Base-by-base conservation (phyloP, 30 jellyfish, hydroid and myxozoan species). In the Aurelia sp. region DNA sequence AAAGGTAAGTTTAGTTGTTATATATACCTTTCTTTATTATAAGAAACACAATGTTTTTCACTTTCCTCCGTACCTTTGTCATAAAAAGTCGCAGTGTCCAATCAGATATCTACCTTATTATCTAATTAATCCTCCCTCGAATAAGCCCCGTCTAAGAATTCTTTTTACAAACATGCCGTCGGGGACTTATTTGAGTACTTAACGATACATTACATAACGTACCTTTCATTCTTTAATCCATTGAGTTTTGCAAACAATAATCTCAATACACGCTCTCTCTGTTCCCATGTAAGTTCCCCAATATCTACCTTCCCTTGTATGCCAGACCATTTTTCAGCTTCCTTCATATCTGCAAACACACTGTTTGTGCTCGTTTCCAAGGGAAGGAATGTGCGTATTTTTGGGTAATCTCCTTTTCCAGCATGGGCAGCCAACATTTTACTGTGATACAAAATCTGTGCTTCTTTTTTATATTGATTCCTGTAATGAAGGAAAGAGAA, bases 351-450 rank as follows among this genome's bases (percentile, higher is more conserved):
- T 69, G 94, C 81, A 80, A 52, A 89, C 11, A 94, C 91, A 61
- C 91, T 76, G 76, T 94, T 94, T 31, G 99, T 94, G 53, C 99
- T 94, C 58, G 87, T 44, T 27, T 80, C 91, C 7, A 62, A 52
- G 13, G 89, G 85, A 16, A 82, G 72, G 62, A 94, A 94, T 13
- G 93, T 94, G 38, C 99, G 90, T 33, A 94, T 67, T 55, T 80
- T 84, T 62, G 99, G 99, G 67, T 82, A 94, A 38, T 89, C 99
- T 3, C 96, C 83, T 62, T 88, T 82, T 1, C 97, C 97, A 20
- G 97, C 94, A 60, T 94, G 97, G 71, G 99, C 99, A 13, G 90
- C 94, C 20, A 85, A 62, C 99, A 94, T 88, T 51, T 81, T 97
- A 72, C 70, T 75, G 30, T 81, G 84, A 50, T 94, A 94, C 68